Percentiles rank a stretch among this genome's conserved stretches.
Evolutionary conservation across 2,113 vertebrate species (phyloP).

Genomic region (Arvicanthis niloticus): DNA sequence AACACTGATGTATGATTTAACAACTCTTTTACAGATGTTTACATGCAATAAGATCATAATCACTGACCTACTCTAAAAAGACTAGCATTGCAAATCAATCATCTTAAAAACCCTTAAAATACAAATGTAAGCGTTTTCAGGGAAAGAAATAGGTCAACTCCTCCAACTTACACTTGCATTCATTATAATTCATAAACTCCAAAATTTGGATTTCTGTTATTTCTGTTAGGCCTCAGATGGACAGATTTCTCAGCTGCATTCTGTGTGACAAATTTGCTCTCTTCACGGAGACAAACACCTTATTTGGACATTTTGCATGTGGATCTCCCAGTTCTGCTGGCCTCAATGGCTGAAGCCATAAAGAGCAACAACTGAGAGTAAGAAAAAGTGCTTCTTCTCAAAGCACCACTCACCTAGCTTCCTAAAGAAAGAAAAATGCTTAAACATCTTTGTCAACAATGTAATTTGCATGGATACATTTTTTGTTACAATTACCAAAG

Average conservation of each 20-base stretch:
- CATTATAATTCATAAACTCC: not conserved
- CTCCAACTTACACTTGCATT: not conserved
- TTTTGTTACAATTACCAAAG: not conserved
- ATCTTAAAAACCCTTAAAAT: not conserved
- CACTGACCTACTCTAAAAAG: not conserved
- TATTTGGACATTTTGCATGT: not conserved
- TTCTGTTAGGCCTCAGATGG: not conserved
- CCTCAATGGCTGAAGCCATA: not conserved
- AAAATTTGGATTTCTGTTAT: not conserved
- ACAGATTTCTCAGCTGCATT: not conserved
- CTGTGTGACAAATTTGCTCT: not conserved
- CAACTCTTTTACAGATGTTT: slow-evolving; percentile 1
- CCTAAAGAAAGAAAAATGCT: not conserved
- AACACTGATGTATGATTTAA: not conserved
- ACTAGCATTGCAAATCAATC: not conserved
- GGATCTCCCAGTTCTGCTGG: not conserved
- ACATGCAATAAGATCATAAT: not conserved
- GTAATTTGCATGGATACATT: not conserved
- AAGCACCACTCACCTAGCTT: not conserved
- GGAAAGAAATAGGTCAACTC: not conserved
- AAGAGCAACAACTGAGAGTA: not conserved
- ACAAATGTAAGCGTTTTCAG: not conserved
- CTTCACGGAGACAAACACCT: not conserved
- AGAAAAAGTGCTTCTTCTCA: not conserved
- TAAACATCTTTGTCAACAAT: not conserved